Evolutionary conservation across 2,888 invertebrate species (phyloP).

Genomic region (Disparrhopalites patrizii): DNA sequence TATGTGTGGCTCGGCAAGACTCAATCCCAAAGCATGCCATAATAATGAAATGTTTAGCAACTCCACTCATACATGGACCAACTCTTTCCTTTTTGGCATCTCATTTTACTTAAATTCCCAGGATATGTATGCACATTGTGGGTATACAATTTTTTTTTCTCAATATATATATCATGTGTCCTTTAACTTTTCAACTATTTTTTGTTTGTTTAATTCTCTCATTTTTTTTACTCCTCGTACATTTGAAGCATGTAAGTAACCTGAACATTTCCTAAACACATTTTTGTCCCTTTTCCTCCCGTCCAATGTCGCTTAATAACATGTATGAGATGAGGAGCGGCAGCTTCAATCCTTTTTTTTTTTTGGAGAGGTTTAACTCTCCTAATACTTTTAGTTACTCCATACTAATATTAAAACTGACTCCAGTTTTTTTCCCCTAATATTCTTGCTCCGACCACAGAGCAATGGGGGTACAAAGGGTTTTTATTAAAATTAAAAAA

Average conservation of each 20-base stretch:
- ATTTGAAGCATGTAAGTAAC: not conserved
- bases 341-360: too few relatives aligned
- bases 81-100: slow-evolving; percentile 8
- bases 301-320: too few relatives aligned
- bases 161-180: not conserved
- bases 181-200: not conserved
- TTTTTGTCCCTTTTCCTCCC: not conserved
- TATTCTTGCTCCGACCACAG: too few relatives aligned
- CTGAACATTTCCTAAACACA: not conserved
- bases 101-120: too few relatives aligned
- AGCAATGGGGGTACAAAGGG: too few relatives aligned
- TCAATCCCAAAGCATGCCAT: slow-evolving; percentile 14
- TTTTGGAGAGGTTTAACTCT: too few relatives aligned
- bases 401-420: too few relatives aligned
- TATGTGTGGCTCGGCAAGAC: slow-evolving; percentile 12
- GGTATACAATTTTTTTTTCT: not conserved
- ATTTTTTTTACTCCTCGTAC: not conserved
- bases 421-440: too few relatives aligned
- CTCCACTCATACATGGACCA: slow-evolving; percentile 20
- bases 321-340: too few relatives aligned
- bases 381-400: too few relatives aligned
- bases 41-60: slow-evolving; percentile 30
- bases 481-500: too few relatives aligned
- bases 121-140: too few relatives aligned
- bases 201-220: not conserved